Percentiles rank a stretch among this genome's conserved stretches.
phyloP scores from a whole-genome alignment of 2,888 invertebrate genomes.

The Chrysomela aeneicollis region DNA sequence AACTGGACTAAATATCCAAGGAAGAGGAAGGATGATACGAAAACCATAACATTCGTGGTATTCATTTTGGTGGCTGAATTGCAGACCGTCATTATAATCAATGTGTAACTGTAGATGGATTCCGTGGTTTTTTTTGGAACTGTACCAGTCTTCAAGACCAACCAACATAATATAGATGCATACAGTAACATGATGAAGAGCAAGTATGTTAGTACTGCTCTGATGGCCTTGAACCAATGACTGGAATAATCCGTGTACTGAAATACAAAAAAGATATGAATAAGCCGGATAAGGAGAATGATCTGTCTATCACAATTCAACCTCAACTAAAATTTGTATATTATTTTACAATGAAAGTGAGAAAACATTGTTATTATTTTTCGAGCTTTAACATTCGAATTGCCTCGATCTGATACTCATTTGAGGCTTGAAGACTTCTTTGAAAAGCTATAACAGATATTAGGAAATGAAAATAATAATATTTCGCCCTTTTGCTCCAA shows the following conservation, averaged over 20 bases:
- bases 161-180: neutral
- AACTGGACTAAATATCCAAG: slow-evolving; percentile 14
- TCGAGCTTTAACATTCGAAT: too few species aligned
- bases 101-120: neutral
- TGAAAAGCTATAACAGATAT: too few species aligned
- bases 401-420: too few species aligned
- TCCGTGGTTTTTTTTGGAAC: neutral
- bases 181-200: slow-evolving; percentile 14
- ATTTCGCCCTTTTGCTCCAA: too few species aligned
- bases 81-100: slow-evolving; percentile 2
- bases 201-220: slow-evolving; percentile 15
- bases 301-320: too few species aligned
- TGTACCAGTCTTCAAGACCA: neutral
- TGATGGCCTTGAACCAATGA: slow-evolving; percentile 22
- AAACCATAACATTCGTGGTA: neutral
- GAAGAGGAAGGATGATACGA: neutral
- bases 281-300: too few species aligned
- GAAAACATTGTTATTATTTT: too few species aligned
- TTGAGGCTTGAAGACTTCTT: too few species aligned
- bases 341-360: too few species aligned
- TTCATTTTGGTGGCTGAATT: neutral
- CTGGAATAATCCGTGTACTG: slow-evolving; percentile 23
- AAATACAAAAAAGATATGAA: slow-evolving; percentile 5
- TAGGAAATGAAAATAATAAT: too few species aligned
- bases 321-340: too few species aligned